phyloP scores from a whole-genome alignment of 37 sponge, comb jelly and placozoan species.

The Petrosia ficiformis region DNA sequence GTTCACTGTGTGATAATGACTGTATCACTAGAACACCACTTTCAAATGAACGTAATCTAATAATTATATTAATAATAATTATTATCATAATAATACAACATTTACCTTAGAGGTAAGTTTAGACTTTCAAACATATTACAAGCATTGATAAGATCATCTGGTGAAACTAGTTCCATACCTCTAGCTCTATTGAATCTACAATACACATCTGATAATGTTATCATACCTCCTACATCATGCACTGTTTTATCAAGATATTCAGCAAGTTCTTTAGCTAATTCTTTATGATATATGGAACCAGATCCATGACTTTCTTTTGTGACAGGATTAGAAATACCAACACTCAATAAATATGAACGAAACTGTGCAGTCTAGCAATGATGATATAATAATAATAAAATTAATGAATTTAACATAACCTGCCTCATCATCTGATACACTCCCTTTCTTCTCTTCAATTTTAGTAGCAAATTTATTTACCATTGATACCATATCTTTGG shows the following conservation, averaged over 20 bases:
- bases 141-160: slow-evolving; percentile 93
- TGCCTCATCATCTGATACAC: slow-evolving; percentile 89
- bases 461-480: slow-evolving; percentile 88
- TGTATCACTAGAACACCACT: slow-evolving; percentile 90
- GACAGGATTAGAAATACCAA: slow-evolving; percentile 96
- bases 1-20: slow-evolving; percentile 71
- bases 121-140: slow-evolving; percentile 84
- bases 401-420: background rate
- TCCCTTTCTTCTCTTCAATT: slow-evolving; percentile 86
- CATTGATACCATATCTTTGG: slow-evolving; percentile 87
- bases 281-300: slow-evolving; percentile 83
- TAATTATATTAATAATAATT: background rate
- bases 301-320: slow-evolving; percentile 94
- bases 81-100: background rate
- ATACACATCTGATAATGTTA: slow-evolving; percentile 94
- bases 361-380: slow-evolving; percentile 76
- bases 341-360: slow-evolving; percentile 88
- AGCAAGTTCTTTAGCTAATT: slow-evolving; percentile 84
- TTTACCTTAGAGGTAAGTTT: slow-evolving; percentile 64
- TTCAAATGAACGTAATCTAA: slow-evolving; percentile 79
- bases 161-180: slow-evolving; percentile 96
- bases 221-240: slow-evolving; percentile 85
- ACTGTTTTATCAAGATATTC: slow-evolving; percentile 64
- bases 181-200: slow-evolving; percentile 96
- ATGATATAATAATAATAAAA: background rate